Conservation (phyloP, 2,888 invertebrate species). For the Tethea ocularis region DNA sequence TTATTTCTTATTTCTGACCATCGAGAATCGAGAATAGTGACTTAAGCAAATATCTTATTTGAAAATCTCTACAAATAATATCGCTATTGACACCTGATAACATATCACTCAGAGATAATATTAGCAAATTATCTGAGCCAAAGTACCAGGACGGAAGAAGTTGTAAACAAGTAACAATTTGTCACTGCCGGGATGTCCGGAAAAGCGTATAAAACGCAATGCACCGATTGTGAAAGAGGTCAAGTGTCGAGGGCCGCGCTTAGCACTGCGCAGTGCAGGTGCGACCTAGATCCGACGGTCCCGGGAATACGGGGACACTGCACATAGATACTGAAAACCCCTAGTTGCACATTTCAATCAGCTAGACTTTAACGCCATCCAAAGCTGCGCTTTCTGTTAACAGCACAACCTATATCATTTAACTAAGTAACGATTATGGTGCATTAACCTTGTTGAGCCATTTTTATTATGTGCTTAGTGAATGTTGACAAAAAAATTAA, state of each 20-base stretch:
- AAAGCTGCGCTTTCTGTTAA: neutral
- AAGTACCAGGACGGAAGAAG: slow-evolving; percentile 9
- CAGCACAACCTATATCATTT: neutral
- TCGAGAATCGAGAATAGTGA: too few species aligned
- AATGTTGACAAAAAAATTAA: neutral
- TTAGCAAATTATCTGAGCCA: slow-evolving; percentile 1
- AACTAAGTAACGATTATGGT: neutral
- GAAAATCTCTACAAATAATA: neutral
- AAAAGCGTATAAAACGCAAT: slow-evolving; percentile 43
- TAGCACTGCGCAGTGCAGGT: slow-evolving; percentile 68
- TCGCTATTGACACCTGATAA: neutral
- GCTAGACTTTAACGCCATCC: neutral
- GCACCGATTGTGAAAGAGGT: slow-evolving; percentile 56
- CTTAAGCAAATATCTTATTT: neutral
- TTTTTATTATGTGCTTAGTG: neutral
- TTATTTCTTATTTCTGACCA: too few species aligned
- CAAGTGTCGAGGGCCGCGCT: slow-evolving; percentile 41
- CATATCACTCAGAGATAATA: neutral
- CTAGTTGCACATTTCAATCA: neutral
- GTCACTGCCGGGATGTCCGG: slow-evolving; percentile 16
- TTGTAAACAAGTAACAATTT: slow-evolving; percentile 11
- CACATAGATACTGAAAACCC: slow-evolving; percentile 13
- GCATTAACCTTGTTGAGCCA: neutral
- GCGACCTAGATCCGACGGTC: slow-evolving; percentile 61
- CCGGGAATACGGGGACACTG: slow-evolving; percentile 15